phyloP scores from a whole-genome alignment of 2,888 invertebrate species.

The Agrochola lychnidis region DNA sequence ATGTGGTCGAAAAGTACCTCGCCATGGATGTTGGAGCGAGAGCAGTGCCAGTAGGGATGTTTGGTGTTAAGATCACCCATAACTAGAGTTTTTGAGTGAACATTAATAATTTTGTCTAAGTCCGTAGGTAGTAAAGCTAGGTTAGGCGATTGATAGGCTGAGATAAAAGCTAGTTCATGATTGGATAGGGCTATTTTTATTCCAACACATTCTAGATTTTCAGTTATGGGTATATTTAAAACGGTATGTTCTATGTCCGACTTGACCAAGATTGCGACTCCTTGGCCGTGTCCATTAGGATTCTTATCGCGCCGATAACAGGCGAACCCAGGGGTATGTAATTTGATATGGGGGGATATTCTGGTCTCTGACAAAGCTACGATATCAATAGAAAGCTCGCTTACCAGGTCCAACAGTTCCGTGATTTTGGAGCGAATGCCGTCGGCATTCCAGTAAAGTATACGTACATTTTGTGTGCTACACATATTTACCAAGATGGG shows the following conservation, averaged over 20 bases:
- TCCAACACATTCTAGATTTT: background rate
- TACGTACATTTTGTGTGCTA: background rate
- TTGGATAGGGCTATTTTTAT: background rate
- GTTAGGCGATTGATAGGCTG: background rate
- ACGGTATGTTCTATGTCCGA: background rate
- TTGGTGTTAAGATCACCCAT: conserved; percentile 1
- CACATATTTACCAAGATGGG: conserved; percentile 1
- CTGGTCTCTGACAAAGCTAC: background rate
- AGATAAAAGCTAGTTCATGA: background rate
- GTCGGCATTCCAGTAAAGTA: background rate
- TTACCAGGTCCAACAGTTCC: background rate
- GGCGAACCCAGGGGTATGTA: background rate
- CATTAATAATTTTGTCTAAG: background rate
- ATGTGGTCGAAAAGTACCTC: too few species aligned
- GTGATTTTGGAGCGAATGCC: too few species aligned
- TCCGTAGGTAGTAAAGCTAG: background rate
- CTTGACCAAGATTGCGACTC: background rate
- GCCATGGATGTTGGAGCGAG: too few species aligned
- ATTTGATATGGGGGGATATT: background rate
- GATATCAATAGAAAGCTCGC: background rate
- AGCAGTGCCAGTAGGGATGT: background rate
- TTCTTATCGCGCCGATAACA: background rate
- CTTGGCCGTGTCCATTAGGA: background rate
- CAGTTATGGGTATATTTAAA: background rate
- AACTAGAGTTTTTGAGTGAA: background rate